A percentile compares a stretch with the other conserved stretches of the same genome.
phyloP scores from a whole-genome alignment of 2,113 vertebrate species.

The Cryptotis parvus region DNA sequence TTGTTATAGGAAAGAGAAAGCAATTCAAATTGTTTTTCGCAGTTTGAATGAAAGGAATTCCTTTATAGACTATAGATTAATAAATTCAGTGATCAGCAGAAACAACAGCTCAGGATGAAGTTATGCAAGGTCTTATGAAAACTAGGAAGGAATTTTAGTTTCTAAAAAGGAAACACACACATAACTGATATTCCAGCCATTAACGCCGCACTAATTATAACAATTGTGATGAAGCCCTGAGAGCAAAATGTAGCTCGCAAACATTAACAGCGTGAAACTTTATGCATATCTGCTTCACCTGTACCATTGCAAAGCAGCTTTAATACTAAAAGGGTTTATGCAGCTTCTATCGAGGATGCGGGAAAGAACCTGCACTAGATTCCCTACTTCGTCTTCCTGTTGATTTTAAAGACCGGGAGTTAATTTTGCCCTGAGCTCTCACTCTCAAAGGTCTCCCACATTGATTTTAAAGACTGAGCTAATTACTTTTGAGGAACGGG shows the following conservation, averaged over 20 bases:
- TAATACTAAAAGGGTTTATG: neutral
- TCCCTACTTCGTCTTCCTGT: slow-evolving; percentile 1
- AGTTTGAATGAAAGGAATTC: neutral
- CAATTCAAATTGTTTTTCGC: slow-evolving; percentile 28
- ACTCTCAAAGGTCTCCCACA: too few relatives aligned
- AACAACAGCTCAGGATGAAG: neutral
- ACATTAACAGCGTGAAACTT: neutral
- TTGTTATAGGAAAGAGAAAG: slow-evolving; percentile 26
- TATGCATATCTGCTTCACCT: neutral
- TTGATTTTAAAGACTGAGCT: slow-evolving; percentile 15
- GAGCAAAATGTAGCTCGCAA: neutral
- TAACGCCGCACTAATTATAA: neutral
- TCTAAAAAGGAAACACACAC: slow-evolving; percentile 30
- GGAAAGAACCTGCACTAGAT: neutral
- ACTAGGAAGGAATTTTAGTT: slow-evolving; percentile 8
- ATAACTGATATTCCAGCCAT: slow-evolving; percentile 1
- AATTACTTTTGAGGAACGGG: neutral
- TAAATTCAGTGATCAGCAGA: neutral
- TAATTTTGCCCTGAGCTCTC: too few relatives aligned
- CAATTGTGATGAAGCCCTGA: slow-evolving; percentile 22
- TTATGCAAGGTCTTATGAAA: neutral
- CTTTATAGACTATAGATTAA: neutral
- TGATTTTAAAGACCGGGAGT: too few relatives aligned
- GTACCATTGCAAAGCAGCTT: neutral
- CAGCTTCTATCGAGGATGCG: neutral